Percentiles rank a stretch among this genome's conserved stretches.
Evolutionary conservation across 2,797 vertebrate species (phyloP).

Genomic region (Cuculus canorus): DNA sequence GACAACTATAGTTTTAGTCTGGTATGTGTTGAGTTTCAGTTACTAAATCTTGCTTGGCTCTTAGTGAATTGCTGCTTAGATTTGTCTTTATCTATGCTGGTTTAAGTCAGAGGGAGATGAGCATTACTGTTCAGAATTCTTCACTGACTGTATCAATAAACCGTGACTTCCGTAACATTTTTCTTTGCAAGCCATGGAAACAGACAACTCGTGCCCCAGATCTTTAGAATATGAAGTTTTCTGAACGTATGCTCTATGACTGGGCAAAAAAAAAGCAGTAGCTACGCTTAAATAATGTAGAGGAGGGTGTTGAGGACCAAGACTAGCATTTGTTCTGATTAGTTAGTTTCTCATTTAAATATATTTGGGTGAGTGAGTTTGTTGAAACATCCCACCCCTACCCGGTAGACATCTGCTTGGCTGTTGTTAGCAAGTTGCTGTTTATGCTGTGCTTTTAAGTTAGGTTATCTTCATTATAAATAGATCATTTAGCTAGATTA

Average conservation of each 20-base stretch:
- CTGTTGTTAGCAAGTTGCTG: constrained; percentile 1
- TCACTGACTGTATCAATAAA: background rate
- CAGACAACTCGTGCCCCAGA: background rate
- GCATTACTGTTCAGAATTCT: background rate
- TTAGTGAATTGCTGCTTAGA: background rate
- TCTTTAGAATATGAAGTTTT: background rate
- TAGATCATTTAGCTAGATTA: background rate
- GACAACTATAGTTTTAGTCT: background rate
- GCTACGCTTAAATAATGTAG: background rate
- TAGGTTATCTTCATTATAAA: background rate
- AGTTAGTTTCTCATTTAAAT: background rate
- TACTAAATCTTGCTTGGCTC: background rate
- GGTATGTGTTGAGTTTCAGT: background rate
- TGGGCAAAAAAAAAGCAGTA: background rate
- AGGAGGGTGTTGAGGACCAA: background rate
- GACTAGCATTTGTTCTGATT: background rate
- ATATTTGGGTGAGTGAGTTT: background rate
- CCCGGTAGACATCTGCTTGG: background rate
- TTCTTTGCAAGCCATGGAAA: background rate
- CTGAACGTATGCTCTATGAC: background rate
- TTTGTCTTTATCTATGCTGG: background rate
- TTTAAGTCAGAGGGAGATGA: background rate
- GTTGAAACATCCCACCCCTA: background rate
- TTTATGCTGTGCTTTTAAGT: background rate
- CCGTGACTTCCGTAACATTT: background rate